Evolutionary conservation across 2,113 vertebrate genomes (phyloP).

Genomic region (Corythornis vintsioides): DNA sequence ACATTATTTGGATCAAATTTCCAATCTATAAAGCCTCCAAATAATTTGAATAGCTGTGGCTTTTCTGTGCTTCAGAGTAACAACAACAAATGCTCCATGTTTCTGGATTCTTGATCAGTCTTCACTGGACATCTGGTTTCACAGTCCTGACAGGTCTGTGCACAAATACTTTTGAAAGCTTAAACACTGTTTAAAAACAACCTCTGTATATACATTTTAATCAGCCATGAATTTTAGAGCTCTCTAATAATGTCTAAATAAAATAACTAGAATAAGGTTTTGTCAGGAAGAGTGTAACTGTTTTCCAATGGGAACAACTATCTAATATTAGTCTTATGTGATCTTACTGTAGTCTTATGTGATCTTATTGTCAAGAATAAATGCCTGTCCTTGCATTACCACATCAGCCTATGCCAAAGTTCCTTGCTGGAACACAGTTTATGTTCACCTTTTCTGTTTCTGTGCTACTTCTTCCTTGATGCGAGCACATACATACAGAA

Average conservation of each 20-base stretch:
- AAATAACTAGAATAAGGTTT: neutral
- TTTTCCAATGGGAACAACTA: neutral
- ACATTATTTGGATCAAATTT: neutral
- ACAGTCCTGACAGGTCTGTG: neutral
- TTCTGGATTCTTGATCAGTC: neutral
- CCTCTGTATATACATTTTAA: neutral
- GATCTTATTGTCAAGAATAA: neutral
- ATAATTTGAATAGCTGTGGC: neutral
- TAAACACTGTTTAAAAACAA: neutral
- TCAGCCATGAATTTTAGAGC: neutral
- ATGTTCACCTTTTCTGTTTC: neutral
- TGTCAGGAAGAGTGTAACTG: neutral
- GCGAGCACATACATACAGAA: neutral
- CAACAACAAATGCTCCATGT: neutral
- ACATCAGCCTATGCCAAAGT: neutral
- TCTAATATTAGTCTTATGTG: neutral
- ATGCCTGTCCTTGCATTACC: neutral
- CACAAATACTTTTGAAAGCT: neutral
- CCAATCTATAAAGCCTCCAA: neutral
- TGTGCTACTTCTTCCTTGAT: neutral
- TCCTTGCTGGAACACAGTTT: rapidly evolving
- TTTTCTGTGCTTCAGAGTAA: neutral
- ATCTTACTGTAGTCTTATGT: neutral
- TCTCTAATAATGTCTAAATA: neutral
- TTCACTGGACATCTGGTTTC: neutral